phyloP scores from a whole-genome alignment of 2,797 vertebrate species.

The Morus bassanus region DNA sequence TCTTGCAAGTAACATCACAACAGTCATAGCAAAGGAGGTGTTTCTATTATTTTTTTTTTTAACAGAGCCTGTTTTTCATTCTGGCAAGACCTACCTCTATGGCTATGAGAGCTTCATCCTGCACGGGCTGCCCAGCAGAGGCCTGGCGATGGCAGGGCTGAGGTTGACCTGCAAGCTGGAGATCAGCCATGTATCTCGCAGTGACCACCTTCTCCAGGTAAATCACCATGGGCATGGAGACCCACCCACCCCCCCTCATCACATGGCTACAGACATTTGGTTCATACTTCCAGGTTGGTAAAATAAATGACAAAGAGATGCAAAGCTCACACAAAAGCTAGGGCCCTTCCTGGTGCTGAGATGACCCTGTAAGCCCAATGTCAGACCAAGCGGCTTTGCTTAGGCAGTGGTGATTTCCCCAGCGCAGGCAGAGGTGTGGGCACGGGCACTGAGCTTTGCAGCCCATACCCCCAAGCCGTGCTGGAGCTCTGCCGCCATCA shows the following conservation, averaged over 20 bases:
- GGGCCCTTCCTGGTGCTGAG: neutral
- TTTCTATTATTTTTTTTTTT: neutral
- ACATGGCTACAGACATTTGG: rapidly evolving
- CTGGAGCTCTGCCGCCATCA: neutral
- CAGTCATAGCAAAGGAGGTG: neutral
- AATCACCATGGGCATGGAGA: rapidly evolving
- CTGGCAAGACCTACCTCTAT: constrained; percentile 52
- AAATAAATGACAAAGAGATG: neutral
- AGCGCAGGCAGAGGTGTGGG: rapidly evolving
- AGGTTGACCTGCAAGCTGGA: constrained; percentile 56
- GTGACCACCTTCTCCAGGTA: constrained; percentile 65
- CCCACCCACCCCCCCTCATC: rapidly evolving
- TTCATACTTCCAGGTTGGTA: neutral
- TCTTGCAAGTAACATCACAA: neutral
- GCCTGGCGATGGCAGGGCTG: constrained; percentile 41
- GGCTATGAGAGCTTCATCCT: constrained; percentile 45
- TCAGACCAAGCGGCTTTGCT: neutral
- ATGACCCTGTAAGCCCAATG: neutral
- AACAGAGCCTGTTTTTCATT: constrained; percentile 63
- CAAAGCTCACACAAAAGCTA: neutral
- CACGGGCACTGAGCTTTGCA: neutral
- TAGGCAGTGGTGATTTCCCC: neutral
- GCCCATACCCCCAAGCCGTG: rapidly evolving
- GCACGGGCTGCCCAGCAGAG: constrained; percentile 39
- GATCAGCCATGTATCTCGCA: constrained; percentile 40